Percentiles rank a stretch among this genome's conserved stretches.
Evolutionary conservation across 2,113 vertebrate species (phyloP).

Genomic region (Oreocharis arfaki): DNA sequence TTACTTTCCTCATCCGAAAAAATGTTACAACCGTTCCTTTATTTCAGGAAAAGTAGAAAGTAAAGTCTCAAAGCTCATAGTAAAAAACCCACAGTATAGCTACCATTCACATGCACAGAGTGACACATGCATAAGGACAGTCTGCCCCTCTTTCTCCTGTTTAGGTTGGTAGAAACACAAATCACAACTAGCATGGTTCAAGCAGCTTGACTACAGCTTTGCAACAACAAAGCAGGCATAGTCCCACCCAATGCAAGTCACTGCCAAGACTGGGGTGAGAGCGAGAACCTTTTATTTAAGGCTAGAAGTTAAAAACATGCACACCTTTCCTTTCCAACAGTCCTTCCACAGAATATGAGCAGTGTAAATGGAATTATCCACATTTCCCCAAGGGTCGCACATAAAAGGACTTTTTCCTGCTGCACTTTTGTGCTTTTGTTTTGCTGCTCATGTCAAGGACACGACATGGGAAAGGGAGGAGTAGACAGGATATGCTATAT

Average conservation of each 20-base stretch:
- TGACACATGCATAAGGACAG: background rate
- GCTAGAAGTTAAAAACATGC: background rate
- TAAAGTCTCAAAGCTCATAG: background rate
- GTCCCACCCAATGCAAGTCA: background rate
- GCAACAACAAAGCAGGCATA: background rate
- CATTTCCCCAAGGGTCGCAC: background rate
- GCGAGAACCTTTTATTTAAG: background rate
- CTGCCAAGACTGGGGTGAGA: background rate
- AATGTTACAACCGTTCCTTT: background rate
- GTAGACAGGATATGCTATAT: constrained; percentile 52
- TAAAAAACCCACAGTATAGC: background rate
- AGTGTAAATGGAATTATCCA: constrained; percentile 9
- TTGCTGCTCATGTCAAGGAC: constrained; percentile 44
- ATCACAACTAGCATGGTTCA: background rate
- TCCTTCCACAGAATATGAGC: background rate
- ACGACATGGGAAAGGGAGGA: constrained; percentile 57
- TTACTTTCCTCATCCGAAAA: background rate
- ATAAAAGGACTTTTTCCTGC: constrained; percentile 36
- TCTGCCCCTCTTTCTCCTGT: background rate
- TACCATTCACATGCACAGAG: background rate
- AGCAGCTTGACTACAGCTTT: background rate
- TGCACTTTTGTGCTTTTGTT: constrained; percentile 38
- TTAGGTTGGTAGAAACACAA: background rate
- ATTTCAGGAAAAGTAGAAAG: background rate
- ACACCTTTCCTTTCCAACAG: constrained; percentile 2